phyloP scores from a whole-genome alignment of 1,140 invertebrate species.

The Mya arenaria region DNA sequence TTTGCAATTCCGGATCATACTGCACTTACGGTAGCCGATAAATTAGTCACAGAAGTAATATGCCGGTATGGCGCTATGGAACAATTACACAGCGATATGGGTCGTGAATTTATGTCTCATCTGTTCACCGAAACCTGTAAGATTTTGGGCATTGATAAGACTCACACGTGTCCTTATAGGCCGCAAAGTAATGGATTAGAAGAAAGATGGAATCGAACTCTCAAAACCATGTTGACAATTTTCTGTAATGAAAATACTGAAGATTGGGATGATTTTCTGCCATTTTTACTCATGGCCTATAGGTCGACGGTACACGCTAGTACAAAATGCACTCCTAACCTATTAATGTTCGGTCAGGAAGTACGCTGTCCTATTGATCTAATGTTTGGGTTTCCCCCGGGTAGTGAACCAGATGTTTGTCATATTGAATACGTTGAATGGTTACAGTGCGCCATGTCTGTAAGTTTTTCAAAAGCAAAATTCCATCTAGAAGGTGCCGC shows the following conservation, averaged over 20 bases:
- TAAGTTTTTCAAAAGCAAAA: too few relatives aligned
- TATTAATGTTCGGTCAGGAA: constrained; percentile 37
- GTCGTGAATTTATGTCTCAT: constrained; percentile 61
- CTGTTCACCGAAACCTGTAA: constrained; percentile 61
- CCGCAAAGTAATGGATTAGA: constrained; percentile 63
- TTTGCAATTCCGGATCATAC: constrained; percentile 61
- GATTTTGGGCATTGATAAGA: constrained; percentile 55
- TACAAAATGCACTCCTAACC: constrained; percentile 54
- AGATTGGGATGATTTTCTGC: constrained; percentile 62
- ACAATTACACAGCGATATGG: constrained; percentile 66
- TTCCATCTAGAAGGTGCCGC: too few relatives aligned
- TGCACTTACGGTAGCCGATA: constrained; percentile 66
- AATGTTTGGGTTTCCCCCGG: constrained; percentile 28
- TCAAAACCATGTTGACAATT: constrained; percentile 41
- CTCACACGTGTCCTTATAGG: constrained; percentile 58
- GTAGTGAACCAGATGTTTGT: too few relatives aligned
- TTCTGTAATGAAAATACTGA: constrained; percentile 44
- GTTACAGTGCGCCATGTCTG: too few relatives aligned
- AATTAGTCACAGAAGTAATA: constrained; percentile 59
- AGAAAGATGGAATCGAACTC: constrained; percentile 62
- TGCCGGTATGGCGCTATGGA: constrained; percentile 47
- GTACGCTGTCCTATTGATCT: neutral
- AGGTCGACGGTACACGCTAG: constrained; percentile 49
- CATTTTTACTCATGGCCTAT: constrained; percentile 55
- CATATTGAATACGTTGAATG: too few relatives aligned